Percentiles rank a stretch among this genome's conserved stretches.
These are phyloP conservation scores for Andricus grossulariae DNA, from an alignment of 1,140 invertebrate species.

Conservation along the genomic window DNA sequence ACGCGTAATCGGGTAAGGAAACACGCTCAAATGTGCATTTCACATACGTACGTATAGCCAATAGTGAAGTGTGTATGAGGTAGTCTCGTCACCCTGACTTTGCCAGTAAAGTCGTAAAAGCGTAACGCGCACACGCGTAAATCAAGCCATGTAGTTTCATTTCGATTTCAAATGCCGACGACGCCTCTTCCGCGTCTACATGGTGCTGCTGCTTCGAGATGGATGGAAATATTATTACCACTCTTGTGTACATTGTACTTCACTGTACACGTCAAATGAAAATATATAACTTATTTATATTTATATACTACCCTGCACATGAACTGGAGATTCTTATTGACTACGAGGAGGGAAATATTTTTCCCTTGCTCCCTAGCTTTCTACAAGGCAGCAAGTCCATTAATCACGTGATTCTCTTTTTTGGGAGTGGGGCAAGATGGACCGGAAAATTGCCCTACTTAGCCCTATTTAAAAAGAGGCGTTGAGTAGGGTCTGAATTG, in stretches of 20 bases:
- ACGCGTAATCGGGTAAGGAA: constrained; percentile 43
- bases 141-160: constrained; percentile 53
- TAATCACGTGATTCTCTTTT: too few relatives aligned
- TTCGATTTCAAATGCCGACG: constrained; percentile 35
- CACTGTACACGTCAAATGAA: constrained; percentile 6
- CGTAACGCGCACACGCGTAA: constrained; percentile 55
- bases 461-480: too few relatives aligned
- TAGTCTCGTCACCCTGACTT: constrained; percentile 53
- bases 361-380: background rate
- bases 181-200: constrained; percentile 19
- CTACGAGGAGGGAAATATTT: too few relatives aligned
- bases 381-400: too few relatives aligned
- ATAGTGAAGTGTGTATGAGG: constrained; percentile 49
- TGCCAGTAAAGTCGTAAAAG: constrained; percentile 56
- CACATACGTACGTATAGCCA: constrained; percentile 37
- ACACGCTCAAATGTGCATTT: constrained; percentile 46
- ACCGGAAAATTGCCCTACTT: too few relatives aligned
- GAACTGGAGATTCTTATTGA: too few relatives aligned
- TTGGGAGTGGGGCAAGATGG: too few relatives aligned
- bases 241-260: constrained; percentile 8
- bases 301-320: too few relatives aligned
- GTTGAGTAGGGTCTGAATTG: too few relatives aligned
- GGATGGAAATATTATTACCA: constrained; percentile 15
- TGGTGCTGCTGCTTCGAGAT: background rate
- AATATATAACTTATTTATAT: background rate